Evolutionary conservation across 2,797 vertebrate species (phyloP).

Genomic region (Coregonus sp.): DNA sequence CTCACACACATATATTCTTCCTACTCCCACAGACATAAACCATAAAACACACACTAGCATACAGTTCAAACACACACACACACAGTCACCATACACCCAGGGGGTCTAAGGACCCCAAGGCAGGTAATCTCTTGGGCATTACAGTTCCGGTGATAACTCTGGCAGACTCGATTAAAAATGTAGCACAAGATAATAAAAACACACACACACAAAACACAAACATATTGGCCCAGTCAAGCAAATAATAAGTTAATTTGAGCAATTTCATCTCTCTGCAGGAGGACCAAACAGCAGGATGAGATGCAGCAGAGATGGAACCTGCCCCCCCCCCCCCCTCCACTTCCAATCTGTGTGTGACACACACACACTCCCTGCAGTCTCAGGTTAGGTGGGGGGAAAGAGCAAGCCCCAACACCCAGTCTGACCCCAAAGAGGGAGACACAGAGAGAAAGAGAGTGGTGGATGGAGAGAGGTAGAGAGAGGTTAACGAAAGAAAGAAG

Average conservation of each 20-base stretch:
- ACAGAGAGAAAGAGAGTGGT: neutral
- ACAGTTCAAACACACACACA: constrained; percentile 15
- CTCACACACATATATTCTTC: constrained; percentile 12
- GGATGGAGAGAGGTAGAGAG: neutral
- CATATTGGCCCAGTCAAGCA: constrained; percentile 85
- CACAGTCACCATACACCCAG: constrained; percentile 35
- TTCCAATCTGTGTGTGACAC: constrained; percentile 36
- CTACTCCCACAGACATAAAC: constrained; percentile 22
- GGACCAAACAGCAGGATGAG: constrained; percentile 77
- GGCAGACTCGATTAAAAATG: constrained; percentile 75
- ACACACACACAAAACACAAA: constrained; percentile 76
- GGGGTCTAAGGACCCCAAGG: constrained; percentile 50
- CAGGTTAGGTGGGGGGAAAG: constrained; percentile 11
- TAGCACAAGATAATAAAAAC: constrained; percentile 47
- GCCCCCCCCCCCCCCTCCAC: constrained; percentile 32
- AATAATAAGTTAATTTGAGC: constrained; percentile 89
- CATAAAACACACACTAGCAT: constrained; percentile 16
- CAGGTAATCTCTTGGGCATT: constrained; percentile 69
- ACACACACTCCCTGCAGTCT: constrained; percentile 40
- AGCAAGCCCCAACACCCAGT: constrained; percentile 24
- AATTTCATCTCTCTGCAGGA: constrained; percentile 80
- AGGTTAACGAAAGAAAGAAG: constrained; percentile 12
- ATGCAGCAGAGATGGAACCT: constrained; percentile 63
- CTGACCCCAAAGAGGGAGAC: constrained; percentile 32
- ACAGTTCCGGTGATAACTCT: constrained; percentile 64